Conservation (phyloP, 2,113 vertebrate species). For the Lagenorhynchus albirostris region DNA sequence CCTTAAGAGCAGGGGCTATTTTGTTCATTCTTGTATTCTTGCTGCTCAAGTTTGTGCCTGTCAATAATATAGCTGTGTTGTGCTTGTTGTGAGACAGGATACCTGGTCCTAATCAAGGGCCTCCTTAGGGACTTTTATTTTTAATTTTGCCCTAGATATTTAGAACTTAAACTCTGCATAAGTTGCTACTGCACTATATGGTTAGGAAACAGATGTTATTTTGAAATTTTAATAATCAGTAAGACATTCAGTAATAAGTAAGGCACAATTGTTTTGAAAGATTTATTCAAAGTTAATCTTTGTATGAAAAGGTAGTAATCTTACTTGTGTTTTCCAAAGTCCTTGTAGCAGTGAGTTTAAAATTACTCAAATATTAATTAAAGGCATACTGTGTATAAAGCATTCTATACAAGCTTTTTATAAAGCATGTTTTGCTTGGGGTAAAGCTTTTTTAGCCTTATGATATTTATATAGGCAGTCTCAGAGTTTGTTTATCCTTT, state of each 20-base stretch:
- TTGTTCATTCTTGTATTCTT: neutral
- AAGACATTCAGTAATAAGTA: neutral
- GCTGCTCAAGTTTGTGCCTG: neutral
- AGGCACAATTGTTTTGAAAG: neutral
- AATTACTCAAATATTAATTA: slow-evolving; percentile 7
- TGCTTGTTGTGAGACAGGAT: neutral
- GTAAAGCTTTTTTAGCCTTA: neutral
- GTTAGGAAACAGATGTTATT: neutral
- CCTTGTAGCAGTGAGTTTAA: neutral
- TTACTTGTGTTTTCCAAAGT: slow-evolving; percentile 8
- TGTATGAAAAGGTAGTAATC: neutral
- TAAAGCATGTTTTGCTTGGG: slow-evolving; percentile 5
- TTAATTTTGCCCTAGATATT: slow-evolving; percentile 12
- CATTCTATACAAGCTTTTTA: slow-evolving; percentile 8
- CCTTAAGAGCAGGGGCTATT: neutral
- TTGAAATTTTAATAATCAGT: slow-evolving; percentile 29
- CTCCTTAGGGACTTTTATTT: neutral
- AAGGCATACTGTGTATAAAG: neutral
- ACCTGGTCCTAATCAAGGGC: neutral
- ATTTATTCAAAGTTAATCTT: slow-evolving; percentile 30
- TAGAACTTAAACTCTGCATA: neutral
- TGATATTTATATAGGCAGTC: neutral
- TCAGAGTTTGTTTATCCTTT: neutral
- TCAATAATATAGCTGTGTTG: neutral
- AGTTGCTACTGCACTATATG: neutral